Conservation (phyloP, 2,113 vertebrate genomes). For the Centropristis striata region DNA sequence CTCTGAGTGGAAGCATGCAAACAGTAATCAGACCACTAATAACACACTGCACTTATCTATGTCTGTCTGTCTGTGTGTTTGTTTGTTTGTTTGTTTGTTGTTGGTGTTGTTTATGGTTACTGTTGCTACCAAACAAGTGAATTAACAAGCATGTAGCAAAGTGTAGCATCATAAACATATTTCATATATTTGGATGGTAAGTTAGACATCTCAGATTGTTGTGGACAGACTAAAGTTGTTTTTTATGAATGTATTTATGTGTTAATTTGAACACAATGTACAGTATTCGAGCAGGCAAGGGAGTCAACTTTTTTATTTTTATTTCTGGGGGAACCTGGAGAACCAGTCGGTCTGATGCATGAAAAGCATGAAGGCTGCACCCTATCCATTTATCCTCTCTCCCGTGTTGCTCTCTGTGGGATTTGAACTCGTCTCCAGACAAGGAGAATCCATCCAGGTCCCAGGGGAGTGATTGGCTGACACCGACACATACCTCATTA, state of each 20-base stretch:
- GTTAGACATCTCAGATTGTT: not conserved
- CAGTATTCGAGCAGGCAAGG: not conserved
- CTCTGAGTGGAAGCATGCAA: slow-evolving; percentile 19
- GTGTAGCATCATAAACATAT: not conserved
- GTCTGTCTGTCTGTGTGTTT: not conserved
- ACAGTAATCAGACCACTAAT: slow-evolving; percentile 27
- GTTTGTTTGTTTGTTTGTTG: not conserved
- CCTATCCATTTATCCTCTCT: slow-evolving; percentile 22
- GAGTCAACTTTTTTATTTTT: not conserved
- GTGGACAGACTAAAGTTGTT: not conserved
- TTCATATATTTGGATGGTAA: not conserved
- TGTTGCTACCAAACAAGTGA: not conserved
- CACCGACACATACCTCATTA: slow-evolving; percentile 77
- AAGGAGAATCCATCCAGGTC: slow-evolving; percentile 46
- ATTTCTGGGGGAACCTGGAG: not conserved
- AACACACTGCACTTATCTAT: not conserved
- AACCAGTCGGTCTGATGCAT: not conserved
- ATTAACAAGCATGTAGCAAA: not conserved
- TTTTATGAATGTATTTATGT: not conserved
- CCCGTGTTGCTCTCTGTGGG: slow-evolving; percentile 23
- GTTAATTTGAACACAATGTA: not conserved
- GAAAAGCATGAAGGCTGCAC: not conserved
- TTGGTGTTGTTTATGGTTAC: not conserved
- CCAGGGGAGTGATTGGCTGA: slow-evolving; percentile 65
- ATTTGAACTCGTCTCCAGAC: slow-evolving; percentile 49